Percentiles rank a stretch among this genome's conserved stretches.
Evolutionary conservation across 1,140 invertebrate genomes (phyloP).

Genomic region (Aculops lycopersici): DNA sequence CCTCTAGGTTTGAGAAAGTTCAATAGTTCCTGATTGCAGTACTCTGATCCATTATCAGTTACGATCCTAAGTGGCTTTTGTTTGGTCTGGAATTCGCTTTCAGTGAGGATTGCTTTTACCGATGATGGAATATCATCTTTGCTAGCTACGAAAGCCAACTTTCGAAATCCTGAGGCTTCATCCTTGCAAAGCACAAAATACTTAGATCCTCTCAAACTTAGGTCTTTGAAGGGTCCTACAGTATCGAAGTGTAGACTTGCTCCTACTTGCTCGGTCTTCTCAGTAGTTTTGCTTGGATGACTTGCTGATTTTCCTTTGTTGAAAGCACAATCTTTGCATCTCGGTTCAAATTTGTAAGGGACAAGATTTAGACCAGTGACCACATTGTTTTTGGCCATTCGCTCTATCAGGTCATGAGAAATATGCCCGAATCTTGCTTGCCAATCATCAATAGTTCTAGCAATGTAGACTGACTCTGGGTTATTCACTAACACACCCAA

Average conservation of each 20-base stretch:
- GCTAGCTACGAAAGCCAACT: background rate
- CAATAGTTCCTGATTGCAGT: constrained; percentile 4
- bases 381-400: background rate
- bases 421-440: background rate
- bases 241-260: background rate
- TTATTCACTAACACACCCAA: no score
- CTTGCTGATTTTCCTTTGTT: background rate
- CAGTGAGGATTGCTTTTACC: background rate
- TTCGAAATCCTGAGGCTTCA: background rate
- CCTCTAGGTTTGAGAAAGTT: constrained; percentile 1
- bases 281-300: background rate
- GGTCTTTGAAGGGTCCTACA: background rate
- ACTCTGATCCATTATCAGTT: constrained; percentile 8
- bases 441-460: background rate
- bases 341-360: background rate
- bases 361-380: background rate
- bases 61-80: constrained; percentile 2
- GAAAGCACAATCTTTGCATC: background rate
- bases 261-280: background rate
- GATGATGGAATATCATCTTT: background rate
- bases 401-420: background rate
- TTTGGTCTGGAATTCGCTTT: background rate
- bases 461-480: no score
- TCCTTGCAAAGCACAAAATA: background rate
- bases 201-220: background rate